A percentile compares a stretch with the other conserved stretches of the same genome.
phyloP scores from a whole-genome alignment of 1,140 invertebrate species.

The Notospermus geniculatus region DNA sequence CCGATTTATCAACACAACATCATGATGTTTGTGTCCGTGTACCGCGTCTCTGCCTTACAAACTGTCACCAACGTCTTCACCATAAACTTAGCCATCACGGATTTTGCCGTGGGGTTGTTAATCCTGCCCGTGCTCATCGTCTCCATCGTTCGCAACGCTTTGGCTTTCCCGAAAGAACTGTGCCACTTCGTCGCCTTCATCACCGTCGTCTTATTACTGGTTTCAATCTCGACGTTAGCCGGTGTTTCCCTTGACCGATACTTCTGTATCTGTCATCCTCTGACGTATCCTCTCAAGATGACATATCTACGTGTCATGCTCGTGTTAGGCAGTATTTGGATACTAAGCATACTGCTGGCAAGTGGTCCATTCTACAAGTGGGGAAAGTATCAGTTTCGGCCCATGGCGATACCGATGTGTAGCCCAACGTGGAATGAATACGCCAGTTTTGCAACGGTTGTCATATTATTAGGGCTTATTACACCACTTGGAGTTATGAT shows the following conservation, averaged over 20 bases:
- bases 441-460: constrained; percentile 17
- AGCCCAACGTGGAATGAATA: constrained; percentile 19
- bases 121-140: constrained; percentile 23
- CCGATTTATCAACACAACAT: too few species aligned
- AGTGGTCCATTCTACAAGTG: constrained; percentile 20
- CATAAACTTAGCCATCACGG: constrained; percentile 22
- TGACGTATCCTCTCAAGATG: constrained; percentile 42
- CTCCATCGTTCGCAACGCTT: constrained; percentile 14
- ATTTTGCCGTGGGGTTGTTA: constrained; percentile 18
- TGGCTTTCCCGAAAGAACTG: constrained; percentile 15
- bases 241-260: constrained; percentile 74
- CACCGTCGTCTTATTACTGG: constrained; percentile 21
- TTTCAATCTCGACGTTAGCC: constrained; percentile 58
- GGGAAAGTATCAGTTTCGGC: constrained; percentile 25
- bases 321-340: constrained; percentile 19
- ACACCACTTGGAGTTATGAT: constrained; percentile 23
- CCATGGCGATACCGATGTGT: constrained; percentile 27
- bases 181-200: constrained; percentile 23
- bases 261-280: constrained; percentile 71
- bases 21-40: constrained; percentile 21
- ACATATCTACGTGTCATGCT: constrained; percentile 12
- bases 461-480: constrained; percentile 18
- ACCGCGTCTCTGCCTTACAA: constrained; percentile 1
- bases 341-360: constrained; percentile 17
- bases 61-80: constrained; percentile 20